Base-by-base conservation (phyloP, 1,140 invertebrate genomes). In the Calephelis nemesis region DNA sequence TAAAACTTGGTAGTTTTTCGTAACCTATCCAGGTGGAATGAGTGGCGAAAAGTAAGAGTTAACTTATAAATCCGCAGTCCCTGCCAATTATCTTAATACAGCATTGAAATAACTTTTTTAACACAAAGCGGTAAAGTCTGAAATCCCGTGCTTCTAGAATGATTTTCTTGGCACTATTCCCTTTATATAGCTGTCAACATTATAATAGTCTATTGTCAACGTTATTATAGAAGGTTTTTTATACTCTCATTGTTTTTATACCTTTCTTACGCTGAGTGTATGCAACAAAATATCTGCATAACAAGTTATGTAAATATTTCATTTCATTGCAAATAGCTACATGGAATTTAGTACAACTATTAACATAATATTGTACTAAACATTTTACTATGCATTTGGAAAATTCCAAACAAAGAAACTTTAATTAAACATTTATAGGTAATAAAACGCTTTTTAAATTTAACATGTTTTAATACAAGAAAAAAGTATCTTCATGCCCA, bases 151-250 rank as follows among this genome's bases (percentile, higher is more conserved):
- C 19, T 30, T 58, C 10, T 12, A 30, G 9, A 30, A 58, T 45
- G 3, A 45, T 11, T 58, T 58, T 52, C 50, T 52, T 58, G 54
- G 54, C 54, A 58, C 54, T 58, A 58, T 58, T 58, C 54, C 30
- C 54, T 58, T 58, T 30, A 58, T 58, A 19, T 58, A 58, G 30
- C 54, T 58, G 54, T 58, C 54, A 58, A 58, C 54, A 30, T 58
- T 58, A 58, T 58, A 58, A 58, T 58, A 58, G 54, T 39, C 54
- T 58, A 58, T 58, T 58, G 19, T 58, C 54, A 58, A 58, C 19
- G 30, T 58, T 58, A 39, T 58, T 58, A 30, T 58, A 58, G 19
- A 19, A 58, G 19, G 52, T 54, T 58, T 58, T 58, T 58, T 9
- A 39, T 39, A 39, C 30, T 30, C 30, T 58, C 54, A 30, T 58